A percentile compares a stretch with the other conserved stretches of the same genome.
Conservation (phyloP, 2,888 invertebrate genomes). For the Ecliptopera silaceata region DNA sequence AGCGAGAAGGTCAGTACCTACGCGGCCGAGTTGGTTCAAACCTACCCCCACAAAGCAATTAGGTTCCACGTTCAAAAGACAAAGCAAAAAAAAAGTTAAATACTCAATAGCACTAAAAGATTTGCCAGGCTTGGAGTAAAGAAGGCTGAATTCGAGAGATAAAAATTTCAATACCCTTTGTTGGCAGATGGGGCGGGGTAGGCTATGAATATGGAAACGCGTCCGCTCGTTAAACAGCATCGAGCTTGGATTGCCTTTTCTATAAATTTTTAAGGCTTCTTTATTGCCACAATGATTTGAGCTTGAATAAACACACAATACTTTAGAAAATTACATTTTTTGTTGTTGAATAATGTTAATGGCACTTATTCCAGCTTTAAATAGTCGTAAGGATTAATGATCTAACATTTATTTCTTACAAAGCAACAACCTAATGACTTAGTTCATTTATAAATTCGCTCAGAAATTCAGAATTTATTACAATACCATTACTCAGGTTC, state of each 20-base stretch:
- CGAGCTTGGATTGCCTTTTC: conserved; percentile 50
- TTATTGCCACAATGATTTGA: conserved; percentile 32
- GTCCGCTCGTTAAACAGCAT: conserved; percentile 49
- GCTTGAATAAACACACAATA: conserved; percentile 9
- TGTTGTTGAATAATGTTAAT: not conserved
- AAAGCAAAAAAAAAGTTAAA: conserved; percentile 16
- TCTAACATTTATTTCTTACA: too few relatives aligned
- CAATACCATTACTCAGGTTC: not conserved
- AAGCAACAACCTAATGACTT: not conserved
- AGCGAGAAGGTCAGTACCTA: too few relatives aligned
- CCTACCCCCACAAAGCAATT: conserved; percentile 1
- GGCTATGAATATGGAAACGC: conserved; percentile 52
- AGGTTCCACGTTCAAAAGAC: not conserved
- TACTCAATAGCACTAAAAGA: conserved; percentile 28
- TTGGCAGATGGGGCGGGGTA: conserved; percentile 30
- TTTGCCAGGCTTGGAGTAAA: conserved; percentile 32
- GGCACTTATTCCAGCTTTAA: not conserved
- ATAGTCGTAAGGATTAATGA: not conserved
- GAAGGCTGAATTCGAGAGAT: conserved; percentile 41
- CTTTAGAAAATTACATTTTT: conserved; percentile 2
- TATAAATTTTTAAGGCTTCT: conserved; percentile 47
- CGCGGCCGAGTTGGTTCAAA: not conserved
- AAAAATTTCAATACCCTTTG: conserved; percentile 50
- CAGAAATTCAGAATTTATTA: not conserved
- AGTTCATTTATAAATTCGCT: not conserved